Evolutionary conservation across 2,888 invertebrate genomes (phyloP).

Genomic region (Teleiodes luculella): DNA sequence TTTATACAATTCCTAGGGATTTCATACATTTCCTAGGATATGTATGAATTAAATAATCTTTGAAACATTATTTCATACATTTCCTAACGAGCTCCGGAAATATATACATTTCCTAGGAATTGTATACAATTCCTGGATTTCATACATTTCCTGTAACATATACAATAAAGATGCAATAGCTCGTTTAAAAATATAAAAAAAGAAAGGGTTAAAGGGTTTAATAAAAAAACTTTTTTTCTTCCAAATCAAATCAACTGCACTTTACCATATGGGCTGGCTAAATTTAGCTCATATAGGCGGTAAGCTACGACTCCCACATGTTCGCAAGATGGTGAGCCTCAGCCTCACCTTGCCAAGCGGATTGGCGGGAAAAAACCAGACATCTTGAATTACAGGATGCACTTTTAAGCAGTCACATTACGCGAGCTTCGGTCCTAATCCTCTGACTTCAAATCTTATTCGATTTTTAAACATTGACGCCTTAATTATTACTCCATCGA

Average conservation of each 20-base stretch:
- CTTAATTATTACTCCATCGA: constrained; percentile 5
- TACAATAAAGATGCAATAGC: neutral
- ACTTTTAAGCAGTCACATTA: constrained; percentile 47
- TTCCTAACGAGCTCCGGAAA: no score
- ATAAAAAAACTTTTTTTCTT: constrained; percentile 26
- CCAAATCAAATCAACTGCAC: constrained; percentile 40
- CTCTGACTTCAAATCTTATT: constrained; percentile 1
- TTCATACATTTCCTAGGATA: no score
- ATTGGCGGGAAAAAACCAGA: constrained; percentile 62
- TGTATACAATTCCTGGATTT: no score
- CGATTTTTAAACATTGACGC: constrained; percentile 27
- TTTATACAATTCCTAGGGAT: no score
- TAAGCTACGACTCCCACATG: constrained; percentile 60
- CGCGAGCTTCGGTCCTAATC: constrained; percentile 32
- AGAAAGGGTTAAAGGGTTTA: constrained; percentile 36
- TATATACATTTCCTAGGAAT: no score
- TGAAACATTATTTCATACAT: no score
- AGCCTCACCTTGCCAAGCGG: constrained; percentile 62
- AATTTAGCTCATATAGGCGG: constrained; percentile 58
- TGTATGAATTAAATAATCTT: no score
- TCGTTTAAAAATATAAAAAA: neutral
- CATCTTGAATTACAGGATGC: constrained; percentile 75
- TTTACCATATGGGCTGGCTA: constrained; percentile 68
- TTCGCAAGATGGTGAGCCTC: constrained; percentile 60
- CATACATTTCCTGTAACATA: no score